phyloP scores from a whole-genome alignment of 2,888 invertebrate genomes.

The Phlogophora meticulosa region DNA sequence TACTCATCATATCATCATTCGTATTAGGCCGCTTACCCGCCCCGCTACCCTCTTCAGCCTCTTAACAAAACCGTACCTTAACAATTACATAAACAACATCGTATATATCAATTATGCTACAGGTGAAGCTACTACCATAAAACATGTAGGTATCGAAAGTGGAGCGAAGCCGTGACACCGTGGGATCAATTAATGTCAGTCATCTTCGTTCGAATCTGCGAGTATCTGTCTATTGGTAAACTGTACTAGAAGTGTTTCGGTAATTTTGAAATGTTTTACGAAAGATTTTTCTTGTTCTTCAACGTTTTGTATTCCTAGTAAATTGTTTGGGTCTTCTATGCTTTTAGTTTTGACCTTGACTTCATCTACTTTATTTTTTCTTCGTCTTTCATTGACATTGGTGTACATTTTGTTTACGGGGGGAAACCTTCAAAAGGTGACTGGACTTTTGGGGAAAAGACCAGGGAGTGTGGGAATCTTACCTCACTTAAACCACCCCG shows the following conservation, averaged over 20 bases:
- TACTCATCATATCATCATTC: too few species aligned
- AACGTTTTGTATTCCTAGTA: background rate
- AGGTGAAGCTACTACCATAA: conserved; percentile 26
- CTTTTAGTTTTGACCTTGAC: background rate
- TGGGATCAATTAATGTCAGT: conserved; percentile 17
- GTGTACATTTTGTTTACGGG: too few species aligned
- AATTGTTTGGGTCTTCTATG: background rate
- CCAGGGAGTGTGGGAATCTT: too few species aligned
- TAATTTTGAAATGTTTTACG: background rate
- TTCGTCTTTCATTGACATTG: too few species aligned
- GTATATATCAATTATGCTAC: conserved; percentile 13
- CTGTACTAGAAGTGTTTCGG: background rate
- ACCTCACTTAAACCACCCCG: too few species aligned
- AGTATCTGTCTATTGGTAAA: background rate
- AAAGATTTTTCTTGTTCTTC: background rate
- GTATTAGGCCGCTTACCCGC: background rate
- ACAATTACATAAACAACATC: conserved; percentile 52
- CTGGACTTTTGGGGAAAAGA: too few species aligned
- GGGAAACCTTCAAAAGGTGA: too few species aligned
- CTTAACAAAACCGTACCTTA: conserved; percentile 11
- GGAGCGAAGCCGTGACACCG: conserved; percentile 45
- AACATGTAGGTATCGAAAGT: conserved; percentile 42
- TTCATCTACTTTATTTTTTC: background rate
- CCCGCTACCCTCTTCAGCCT: conserved; percentile 41
- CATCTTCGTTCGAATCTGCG: conserved; percentile 25